phyloP scores from a whole-genome alignment of 2,113 vertebrate genomes.

The Grammomys surdaster region DNA sequence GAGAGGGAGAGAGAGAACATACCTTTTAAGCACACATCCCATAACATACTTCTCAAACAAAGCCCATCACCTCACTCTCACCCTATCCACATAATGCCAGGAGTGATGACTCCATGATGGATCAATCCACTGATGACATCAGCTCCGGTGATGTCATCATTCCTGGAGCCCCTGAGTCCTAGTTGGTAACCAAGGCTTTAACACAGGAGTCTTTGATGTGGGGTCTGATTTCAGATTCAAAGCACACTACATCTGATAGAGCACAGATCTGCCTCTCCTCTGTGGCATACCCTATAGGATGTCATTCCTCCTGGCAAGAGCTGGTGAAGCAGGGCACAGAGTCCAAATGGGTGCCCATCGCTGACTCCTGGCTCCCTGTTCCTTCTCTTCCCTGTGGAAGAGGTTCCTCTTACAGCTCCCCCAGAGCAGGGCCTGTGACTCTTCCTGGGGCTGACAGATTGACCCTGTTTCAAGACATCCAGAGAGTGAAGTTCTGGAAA shows the following conservation, averaged over 20 bases:
- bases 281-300: fast-evolving
- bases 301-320: not conserved
- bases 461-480: slow-evolving; percentile 80
- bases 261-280: not conserved
- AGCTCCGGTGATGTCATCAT: not conserved
- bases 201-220: not conserved
- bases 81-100: not conserved
- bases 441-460: slow-evolving; percentile 64
- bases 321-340: not conserved
- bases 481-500: slow-evolving; percentile 86
- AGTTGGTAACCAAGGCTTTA: not conserved
- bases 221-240: not conserved
- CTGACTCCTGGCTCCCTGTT: not conserved
- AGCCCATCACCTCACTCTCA: not conserved
- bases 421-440: not conserved
- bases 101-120: not conserved
- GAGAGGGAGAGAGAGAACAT: too few species aligned
- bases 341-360: not conserved
- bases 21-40: not conserved
- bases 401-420: not conserved
- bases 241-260: not conserved
- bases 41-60: not conserved
- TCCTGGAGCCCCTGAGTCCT: not conserved
- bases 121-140: not conserved
- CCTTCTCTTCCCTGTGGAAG: not conserved